Evolutionary conservation across 2,113 vertebrate genomes (phyloP).

Genomic region (Pterocles burchelli): DNA sequence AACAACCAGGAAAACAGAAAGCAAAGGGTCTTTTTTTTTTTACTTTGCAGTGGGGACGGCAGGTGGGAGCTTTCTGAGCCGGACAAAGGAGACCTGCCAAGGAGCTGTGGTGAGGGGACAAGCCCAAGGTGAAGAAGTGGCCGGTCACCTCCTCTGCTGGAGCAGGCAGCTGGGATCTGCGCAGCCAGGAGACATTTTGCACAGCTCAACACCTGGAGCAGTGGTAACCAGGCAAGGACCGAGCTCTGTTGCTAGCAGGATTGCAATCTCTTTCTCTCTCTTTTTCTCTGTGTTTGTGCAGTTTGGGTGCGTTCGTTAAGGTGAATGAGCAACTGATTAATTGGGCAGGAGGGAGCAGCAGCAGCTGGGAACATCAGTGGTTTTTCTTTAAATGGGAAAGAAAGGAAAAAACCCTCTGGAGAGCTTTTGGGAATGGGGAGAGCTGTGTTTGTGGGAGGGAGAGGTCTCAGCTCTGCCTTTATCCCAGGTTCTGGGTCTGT

Average conservation of each 20-base stretch:
- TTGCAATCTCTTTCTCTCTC: background rate
- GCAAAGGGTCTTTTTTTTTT: background rate
- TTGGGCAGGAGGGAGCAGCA: background rate
- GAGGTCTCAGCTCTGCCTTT: background rate
- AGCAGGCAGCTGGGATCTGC: constrained; percentile 13
- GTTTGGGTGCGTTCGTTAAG: background rate
- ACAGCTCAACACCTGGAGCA: constrained; percentile 7
- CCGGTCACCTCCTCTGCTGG: background rate
- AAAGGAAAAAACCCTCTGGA: background rate
- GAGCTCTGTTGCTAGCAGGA: background rate
- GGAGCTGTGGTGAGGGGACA: constrained; percentile 15
- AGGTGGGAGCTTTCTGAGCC: constrained; percentile 27
- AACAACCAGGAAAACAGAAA: constrained; percentile 19
- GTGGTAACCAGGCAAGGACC: constrained; percentile 61
- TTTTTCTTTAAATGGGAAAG: background rate
- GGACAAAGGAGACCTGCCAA: constrained; percentile 53
- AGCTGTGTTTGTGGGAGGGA: background rate
- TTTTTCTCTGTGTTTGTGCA: background rate
- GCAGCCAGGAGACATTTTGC: constrained; percentile 46
- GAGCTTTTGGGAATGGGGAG: background rate
- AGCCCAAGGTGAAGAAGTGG: constrained; percentile 18
- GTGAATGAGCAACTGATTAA: background rate
- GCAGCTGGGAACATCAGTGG: background rate
- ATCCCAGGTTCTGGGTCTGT: background rate
- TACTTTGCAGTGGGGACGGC: constrained; percentile 17